Evolutionary conservation across 2,113 vertebrate genomes (phyloP), one percentile per base, ranked within the genome.

Genomic region (Alces alces): DNA sequence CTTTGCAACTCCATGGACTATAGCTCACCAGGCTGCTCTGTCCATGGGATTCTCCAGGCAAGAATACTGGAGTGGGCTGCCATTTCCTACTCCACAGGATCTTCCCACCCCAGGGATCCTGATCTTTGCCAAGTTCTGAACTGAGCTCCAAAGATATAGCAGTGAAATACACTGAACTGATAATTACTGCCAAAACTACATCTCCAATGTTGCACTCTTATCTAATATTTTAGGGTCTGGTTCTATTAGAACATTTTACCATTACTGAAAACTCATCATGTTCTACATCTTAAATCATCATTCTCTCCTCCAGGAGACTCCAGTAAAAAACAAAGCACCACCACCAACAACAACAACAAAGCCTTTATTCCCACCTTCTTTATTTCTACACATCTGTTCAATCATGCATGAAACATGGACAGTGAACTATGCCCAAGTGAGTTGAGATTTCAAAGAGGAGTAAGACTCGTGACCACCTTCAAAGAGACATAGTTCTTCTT

Each of bases 331-430:
- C 27, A 80, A 94, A 79, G 15, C 50, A 73, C 11, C 50, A 83
- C 25, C 25, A 84, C 4, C 13, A 54, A 0, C 28, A 80, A 8
- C 54, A 88, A 5, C n/a, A 80, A 19, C 39, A 27, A 61, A 84
- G 45, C 39, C 57, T 97, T 78, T 97, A 30, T 83, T 94, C 73
- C 54, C n/a, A 82, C 73, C 50, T 61, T n/a, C 64, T 95, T 85
- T 66, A 39, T 64, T 66, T 16, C n/a, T 91, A 82, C 5, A 43
- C 9, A 28, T 87, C 36, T 52, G 87, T 47, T 76, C 8, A 70
- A 94, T 66, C 33, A 54, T 89, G 30, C 5, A 86, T 33, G 58
- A 54, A 85, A 73, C 28, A 13, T n/a, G 57, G n/a, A 55, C 12
- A 7, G 58, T 39, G 47, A 87, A 55, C 50, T 28, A 10, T 86